phyloP scores from a whole-genome alignment of 1,140 invertebrate species.

The Trissolcus basalis region DNA sequence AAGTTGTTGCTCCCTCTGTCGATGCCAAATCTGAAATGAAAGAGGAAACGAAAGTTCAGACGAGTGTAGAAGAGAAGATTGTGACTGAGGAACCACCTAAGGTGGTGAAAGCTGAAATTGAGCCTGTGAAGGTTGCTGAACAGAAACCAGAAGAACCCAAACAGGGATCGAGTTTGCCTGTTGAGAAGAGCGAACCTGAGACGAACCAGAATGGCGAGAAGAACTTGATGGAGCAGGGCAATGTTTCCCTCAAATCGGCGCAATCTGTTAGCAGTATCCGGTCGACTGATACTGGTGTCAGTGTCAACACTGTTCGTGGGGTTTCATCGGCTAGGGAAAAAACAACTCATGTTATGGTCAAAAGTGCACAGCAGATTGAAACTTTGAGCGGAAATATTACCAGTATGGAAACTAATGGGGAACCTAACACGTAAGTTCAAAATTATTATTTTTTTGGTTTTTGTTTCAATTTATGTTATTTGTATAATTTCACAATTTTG shows the following conservation, averaged over 20 bases:
- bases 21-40: slow-evolving; percentile 11
- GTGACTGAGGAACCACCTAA: not conserved
- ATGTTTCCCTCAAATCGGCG: slow-evolving; percentile 66
- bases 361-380: slow-evolving; percentile 70
- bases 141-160: too few relatives aligned
- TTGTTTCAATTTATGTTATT: too few relatives aligned
- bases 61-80: too few relatives aligned
- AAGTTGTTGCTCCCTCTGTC: too few relatives aligned
- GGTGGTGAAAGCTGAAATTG: slow-evolving; percentile 4
- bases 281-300: slow-evolving; percentile 73
- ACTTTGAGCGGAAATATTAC: slow-evolving; percentile 72
- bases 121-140: not conserved
- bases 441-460: too few relatives aligned
- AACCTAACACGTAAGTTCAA: slow-evolving; percentile 67
- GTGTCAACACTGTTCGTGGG: slow-evolving; percentile 70
- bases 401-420: slow-evolving; percentile 69
- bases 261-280: slow-evolving; percentile 65
- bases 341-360: slow-evolving; percentile 64
- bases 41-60: not conserved
- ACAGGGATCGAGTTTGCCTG: not conserved
- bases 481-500: too few relatives aligned
- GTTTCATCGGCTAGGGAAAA: slow-evolving; percentile 72
- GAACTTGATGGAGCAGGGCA: slow-evolving; percentile 60
- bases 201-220: slow-evolving; percentile 51
- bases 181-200: slow-evolving; percentile 2